Percentiles rank a stretch among this genome's conserved stretches.
These are phyloP conservation scores for Hydractinia echinata DNA, from an alignment of 30 jellyfish, hydroid and myxozoan species.

Conservation along the genomic window DNA sequence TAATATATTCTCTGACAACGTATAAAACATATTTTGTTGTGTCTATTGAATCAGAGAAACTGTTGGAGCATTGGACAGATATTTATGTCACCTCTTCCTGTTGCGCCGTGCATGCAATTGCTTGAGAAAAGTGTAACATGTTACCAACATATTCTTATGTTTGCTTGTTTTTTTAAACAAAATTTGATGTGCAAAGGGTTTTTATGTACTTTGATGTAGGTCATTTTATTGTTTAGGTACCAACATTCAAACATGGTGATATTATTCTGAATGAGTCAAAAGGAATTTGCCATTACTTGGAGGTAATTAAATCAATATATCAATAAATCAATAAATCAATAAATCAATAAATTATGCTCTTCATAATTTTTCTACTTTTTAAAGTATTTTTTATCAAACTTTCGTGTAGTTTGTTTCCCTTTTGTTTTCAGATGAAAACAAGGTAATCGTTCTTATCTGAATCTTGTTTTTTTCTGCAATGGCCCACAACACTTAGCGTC, in stretches of 20 bases:
- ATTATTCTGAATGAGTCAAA: conserved; percentile 22
- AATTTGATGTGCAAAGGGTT: too few relatives aligned
- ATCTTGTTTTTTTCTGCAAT: neutral
- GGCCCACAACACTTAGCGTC: too few relatives aligned
- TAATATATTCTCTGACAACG: too few relatives aligned
- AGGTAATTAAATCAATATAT: conserved; percentile 10
- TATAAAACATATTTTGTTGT: too few relatives aligned
- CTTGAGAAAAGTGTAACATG: neutral
- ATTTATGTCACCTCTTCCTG: too few relatives aligned
- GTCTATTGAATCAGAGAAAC: too few relatives aligned
- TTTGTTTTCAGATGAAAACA: neutral
- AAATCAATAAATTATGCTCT: too few relatives aligned
- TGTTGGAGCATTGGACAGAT: too few relatives aligned
- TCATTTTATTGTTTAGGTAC: conserved; percentile 29
- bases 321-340: neutral
- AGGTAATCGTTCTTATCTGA: neutral
- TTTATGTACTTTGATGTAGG: too few relatives aligned
- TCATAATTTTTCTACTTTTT: too few relatives aligned
- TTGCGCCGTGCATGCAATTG: too few relatives aligned
- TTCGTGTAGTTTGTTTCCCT: neutral
- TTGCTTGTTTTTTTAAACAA: neutral
- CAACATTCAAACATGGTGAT: conserved; percentile 38
- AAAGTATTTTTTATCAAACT: too few relatives aligned
- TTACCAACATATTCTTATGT: neutral
- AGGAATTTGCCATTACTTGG: conserved; percentile 38